phyloP scores from a whole-genome alignment of 1,140 invertebrate species.

The Ceratitis capitata region DNA sequence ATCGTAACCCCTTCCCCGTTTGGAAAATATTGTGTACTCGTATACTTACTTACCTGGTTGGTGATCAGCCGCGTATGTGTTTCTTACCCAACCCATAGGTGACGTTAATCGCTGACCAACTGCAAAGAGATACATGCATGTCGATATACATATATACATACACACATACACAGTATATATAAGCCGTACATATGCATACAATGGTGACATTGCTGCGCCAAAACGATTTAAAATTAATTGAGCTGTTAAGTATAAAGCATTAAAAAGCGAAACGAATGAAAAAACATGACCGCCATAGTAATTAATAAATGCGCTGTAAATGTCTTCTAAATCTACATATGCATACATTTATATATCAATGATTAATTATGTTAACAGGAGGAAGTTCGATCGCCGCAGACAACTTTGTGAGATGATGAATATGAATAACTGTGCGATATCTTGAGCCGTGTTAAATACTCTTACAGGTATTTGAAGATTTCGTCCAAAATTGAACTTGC shows the following conservation, averaged over 20 bases:
- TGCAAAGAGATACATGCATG: background rate
- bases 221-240: conserved; percentile 43
- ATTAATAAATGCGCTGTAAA: conserved; percentile 33
- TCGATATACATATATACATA: background rate
- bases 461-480: background rate
- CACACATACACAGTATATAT: background rate
- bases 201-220: conserved; percentile 12
- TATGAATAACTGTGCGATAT: background rate
- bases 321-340: background rate
- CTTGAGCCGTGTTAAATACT: background rate
- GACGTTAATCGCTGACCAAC: background rate
- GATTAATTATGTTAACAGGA: background rate
- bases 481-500: background rate
- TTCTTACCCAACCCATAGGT: background rate
- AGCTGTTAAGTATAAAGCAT: conserved; percentile 44
- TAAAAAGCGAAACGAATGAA: conserved; percentile 41
- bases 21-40: no score
- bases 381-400: background rate
- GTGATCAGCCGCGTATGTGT: background rate
- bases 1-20: background rate
- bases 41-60: background rate
- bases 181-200: no score
- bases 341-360: no score
- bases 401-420: no score
- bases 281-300: conserved; percentile 35